Evolutionary conservation across 2,113 vertebrate species (phyloP), one percentile per base, ranked within the genome.

Genomic region (Nyctereutes procyonoides): DNA sequence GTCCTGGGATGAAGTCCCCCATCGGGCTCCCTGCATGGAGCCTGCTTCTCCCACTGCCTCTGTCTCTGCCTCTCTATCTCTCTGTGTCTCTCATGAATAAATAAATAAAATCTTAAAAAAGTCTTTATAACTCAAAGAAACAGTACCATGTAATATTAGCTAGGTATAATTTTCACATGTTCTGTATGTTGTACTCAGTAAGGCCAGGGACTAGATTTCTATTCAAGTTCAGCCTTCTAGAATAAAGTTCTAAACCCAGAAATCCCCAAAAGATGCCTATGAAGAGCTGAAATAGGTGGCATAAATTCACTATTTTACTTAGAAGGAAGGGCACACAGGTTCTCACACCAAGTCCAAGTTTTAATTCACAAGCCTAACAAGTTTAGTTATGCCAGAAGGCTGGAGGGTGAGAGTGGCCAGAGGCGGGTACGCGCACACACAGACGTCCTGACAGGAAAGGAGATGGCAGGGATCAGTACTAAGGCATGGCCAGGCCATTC

Each of bases 241-340:
- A 92, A 89, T 60, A 81, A 98, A 93, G 32, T 15, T 94, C 20
- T 85, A 95, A 94, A 86, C 38, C 19, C 43, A 94, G 65, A 92
- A 80, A 88, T 65, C 53, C 87, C 65, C 13, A 56, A 24, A 63
- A 65, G 43, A 67, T 9, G 58, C 16, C 17, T 16, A 76, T 15
- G 20, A 74, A 90, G 28, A 93, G 38, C 20, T 24, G 55, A 76
- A 79, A 48, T 1, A 62, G 77, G 19, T 35, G 43, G 38, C 38
- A 43, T 17, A 89, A 89, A 88, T 58, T 79, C 24, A 20, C 62
- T 53, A 32, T 53, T 88, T 83, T 55, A 80, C 55, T 51, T 55
- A 28, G 60, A 9, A 77, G n/a, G 30, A 95, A 94, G 60, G n/a
- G 22, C 58, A 69, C 8, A 19, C 0, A 38, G 55, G 79, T 43